A percentile compares a stretch with the other conserved stretches of the same genome.
These are phyloP conservation scores for Manis crassicaudata DNA, from an alignment of 2,797 vertebrate species.

Conservation along the genomic window DNA sequence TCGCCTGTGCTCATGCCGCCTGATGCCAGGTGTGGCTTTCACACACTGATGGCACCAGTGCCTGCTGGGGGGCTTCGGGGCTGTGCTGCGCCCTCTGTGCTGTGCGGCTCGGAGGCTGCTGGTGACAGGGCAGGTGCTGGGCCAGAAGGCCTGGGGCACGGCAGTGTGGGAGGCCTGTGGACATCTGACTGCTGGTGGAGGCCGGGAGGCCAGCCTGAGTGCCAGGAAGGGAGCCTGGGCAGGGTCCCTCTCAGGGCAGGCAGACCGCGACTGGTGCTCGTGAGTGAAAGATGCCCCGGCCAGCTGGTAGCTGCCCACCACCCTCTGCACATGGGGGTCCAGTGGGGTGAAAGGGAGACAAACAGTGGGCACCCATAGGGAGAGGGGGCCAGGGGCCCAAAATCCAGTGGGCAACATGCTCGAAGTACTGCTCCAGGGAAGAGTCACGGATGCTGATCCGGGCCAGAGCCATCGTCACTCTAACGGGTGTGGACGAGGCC, in stretches of 20 bases:
- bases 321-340: not conserved
- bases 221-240: not conserved
- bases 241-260: not conserved
- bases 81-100: not conserved
- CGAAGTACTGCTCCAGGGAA: not conserved
- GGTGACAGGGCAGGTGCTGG: conserved; percentile 26
- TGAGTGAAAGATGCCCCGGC: not conserved
- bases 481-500: not conserved
- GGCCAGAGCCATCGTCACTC: not conserved
- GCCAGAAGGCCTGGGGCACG: not conserved
- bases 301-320: not conserved
- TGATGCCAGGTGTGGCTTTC: not conserved
- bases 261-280: too few relatives aligned
- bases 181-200: not conserved
- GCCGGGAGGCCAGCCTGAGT: not conserved
- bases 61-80: not conserved
- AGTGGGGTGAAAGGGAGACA: not conserved
- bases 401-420: not conserved
- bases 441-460: not conserved
- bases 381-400: not conserved
- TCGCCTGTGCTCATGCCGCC: not conserved
- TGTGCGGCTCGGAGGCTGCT: not conserved
- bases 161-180: not conserved
- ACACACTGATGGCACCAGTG: not conserved
- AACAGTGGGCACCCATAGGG: not conserved